Evolutionary conservation across 2,113 vertebrate genomes (phyloP), one percentile per base, ranked within the genome.

Genomic region (Empidonax alnorum): DNA sequence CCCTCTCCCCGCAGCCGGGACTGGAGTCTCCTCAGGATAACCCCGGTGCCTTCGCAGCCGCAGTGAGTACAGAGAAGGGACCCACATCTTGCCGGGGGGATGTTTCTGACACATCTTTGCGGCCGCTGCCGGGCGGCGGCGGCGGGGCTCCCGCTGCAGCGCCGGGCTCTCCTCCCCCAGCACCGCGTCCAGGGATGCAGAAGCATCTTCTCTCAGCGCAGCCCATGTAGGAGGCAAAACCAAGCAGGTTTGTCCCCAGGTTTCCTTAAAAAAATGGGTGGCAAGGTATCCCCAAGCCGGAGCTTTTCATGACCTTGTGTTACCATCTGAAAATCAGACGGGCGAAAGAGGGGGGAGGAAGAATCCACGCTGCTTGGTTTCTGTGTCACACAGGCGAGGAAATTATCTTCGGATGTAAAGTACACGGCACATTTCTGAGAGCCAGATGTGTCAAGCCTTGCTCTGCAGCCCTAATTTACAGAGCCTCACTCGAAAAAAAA

Each of bases 21-120:
- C 87, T 8, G 93, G 90, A 82, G 84, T 61, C 59, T 61, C 61
- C 56, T 31, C 55, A 22, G 75, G 69, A 5, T 23, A 46, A 33
- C 52, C 84, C 77, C 25, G 82, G 13, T n/a, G 84, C 53, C 90
- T 62, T 9, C 53, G 87, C 87, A 35, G 67, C 90, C 90, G 71
- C 82, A 62, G 94, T 94, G 84, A 95, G 91, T 93, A 94, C 67
- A 10, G 37, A 39, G 50, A 74, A 69, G 71, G 72, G 73, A 74
- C 23, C 53, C 73, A 2, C 58, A 18, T 24, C 75, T 52, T 41
- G 85, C 87, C 79, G 68, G 68, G 93, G 78, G 93, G 81, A 59
- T 74, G 86, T 68, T 89, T 33, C 11, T 12, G 50, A 27, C 55
- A 46, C 82, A 33, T 35, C 28, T 9, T 27, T 41, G 89, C 4